These are phyloP conservation scores for Spodoptera exigua DNA, from an alignment of 2,888 invertebrate species.

Conservation along the genomic window DNA sequence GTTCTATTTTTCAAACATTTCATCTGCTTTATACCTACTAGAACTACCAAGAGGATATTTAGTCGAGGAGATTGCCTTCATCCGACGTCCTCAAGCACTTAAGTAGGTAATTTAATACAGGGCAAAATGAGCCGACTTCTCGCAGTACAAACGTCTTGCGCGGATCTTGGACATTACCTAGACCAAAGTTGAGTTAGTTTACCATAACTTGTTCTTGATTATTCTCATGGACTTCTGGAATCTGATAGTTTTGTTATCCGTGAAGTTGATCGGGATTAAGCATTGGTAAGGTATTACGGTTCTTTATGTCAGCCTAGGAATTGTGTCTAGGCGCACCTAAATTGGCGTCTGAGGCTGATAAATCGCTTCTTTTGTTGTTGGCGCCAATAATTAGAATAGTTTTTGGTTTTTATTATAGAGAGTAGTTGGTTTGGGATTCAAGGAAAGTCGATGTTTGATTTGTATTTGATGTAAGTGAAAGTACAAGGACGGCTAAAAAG, in stretches of 20 bases:
- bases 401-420: slow-evolving; percentile 1
- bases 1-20: too few species aligned
- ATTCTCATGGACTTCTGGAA: slow-evolving; percentile 10
- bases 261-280: slow-evolving; percentile 34
- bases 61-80: slow-evolving; percentile 48
- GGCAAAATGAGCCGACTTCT: slow-evolving; percentile 48
- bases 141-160: slow-evolving; percentile 55
- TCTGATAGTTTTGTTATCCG: slow-evolving; percentile 28
- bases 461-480: too few species aligned
- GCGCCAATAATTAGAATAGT: slow-evolving; percentile 4
- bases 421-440: too few species aligned
- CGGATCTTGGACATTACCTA: slow-evolving; percentile 4
- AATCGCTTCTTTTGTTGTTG: slow-evolving; percentile 8
- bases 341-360: slow-evolving; percentile 2
- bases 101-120: slow-evolving; percentile 63
- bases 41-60: slow-evolving; percentile 44
- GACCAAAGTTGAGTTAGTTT: slow-evolving; percentile 13
- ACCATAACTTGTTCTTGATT: slow-evolving; percentile 32
- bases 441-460: too few species aligned
- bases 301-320: slow-evolving; percentile 21
- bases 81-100: slow-evolving; percentile 45
- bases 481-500: too few species aligned
- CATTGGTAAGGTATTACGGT: slow-evolving; percentile 3
- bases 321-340: slow-evolving; percentile 20
- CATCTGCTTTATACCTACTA: slow-evolving; percentile 24